Evolutionary conservation across 2,888 invertebrate species (phyloP).

Genomic region (Baronia brevicornis): DNA sequence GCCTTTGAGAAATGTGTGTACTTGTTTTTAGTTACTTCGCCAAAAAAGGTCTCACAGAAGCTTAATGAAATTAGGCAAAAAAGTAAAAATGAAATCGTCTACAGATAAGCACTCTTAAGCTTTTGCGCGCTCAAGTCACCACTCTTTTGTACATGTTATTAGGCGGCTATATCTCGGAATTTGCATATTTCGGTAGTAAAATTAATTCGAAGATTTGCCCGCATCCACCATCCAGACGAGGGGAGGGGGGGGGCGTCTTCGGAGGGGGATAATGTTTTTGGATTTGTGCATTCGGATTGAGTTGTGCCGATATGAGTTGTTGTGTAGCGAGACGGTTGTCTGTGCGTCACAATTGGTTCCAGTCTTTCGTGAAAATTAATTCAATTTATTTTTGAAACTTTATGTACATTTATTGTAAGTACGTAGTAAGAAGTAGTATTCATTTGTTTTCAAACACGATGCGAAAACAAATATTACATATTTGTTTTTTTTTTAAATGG

Average conservation of each 20-base stretch:
- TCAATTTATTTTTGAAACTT: too few relatives aligned
- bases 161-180: slow-evolving; percentile 70
- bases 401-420: too few relatives aligned
- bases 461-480: too few relatives aligned
- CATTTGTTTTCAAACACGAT: too few relatives aligned
- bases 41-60: slow-evolving; percentile 18
- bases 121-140: slow-evolving; percentile 59
- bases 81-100: slow-evolving; percentile 5
- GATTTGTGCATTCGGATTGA: slow-evolving; percentile 63
- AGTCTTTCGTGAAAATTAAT: too few relatives aligned
- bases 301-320: slow-evolving; percentile 43
- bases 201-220: slow-evolving; percentile 77
- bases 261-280: slow-evolving; percentile 54
- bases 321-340: slow-evolving; percentile 5
- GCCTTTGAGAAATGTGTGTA: too few relatives aligned
- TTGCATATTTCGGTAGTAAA: slow-evolving; percentile 77
- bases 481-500: too few relatives aligned
- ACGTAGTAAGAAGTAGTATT: too few relatives aligned
- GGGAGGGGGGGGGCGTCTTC: slow-evolving; percentile 28
- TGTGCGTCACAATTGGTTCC: too few relatives aligned
- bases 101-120: slow-evolving; percentile 31
- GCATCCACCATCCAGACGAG: slow-evolving; percentile 56
- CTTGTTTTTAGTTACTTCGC: too few relatives aligned
- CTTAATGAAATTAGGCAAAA: slow-evolving; percentile 21
- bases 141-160: slow-evolving; percentile 77